Evolutionary conservation across 1,140 invertebrate species (phyloP).

Genomic region (Nilaparvata lugens): DNA sequence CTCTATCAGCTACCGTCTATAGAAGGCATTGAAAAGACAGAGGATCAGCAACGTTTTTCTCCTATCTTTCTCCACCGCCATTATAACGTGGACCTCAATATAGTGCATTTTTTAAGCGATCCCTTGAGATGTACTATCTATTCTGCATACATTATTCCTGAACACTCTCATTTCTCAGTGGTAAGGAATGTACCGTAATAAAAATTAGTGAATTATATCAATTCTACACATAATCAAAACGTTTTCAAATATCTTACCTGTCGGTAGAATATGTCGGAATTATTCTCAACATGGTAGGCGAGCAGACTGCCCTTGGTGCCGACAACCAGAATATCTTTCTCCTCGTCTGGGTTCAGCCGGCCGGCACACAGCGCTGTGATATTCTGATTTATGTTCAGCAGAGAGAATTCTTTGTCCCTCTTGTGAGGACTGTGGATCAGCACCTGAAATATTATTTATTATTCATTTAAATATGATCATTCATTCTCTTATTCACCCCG

Average conservation of each 20-base stretch:
- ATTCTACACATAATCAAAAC: too few relatives aligned
- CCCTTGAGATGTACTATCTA: too few relatives aligned
- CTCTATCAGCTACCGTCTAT: too few relatives aligned
- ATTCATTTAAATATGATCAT: too few relatives aligned
- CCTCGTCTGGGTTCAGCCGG: conserved; percentile 49
- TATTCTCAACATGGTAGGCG: conserved; percentile 86
- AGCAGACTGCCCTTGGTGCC: conserved; percentile 80
- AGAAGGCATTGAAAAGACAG: too few relatives aligned
- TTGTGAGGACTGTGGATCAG: conserved; percentile 69
- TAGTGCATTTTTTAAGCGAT: too few relatives aligned
- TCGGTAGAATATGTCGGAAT: conserved; percentile 85
- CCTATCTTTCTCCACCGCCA: too few relatives aligned
- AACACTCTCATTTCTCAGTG: not conserved
- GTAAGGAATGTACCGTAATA: not conserved
- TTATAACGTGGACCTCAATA: too few relatives aligned
- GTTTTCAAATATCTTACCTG: too few relatives aligned
- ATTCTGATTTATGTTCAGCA: conserved; percentile 73
- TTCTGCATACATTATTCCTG: not conserved
- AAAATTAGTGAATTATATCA: too few relatives aligned
- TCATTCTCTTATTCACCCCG: too few relatives aligned
- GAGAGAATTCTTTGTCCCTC: conserved; percentile 55
- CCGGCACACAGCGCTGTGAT: conserved; percentile 62
- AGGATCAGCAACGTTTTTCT: too few relatives aligned
- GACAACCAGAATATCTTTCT: conserved; percentile 68
- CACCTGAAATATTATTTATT: conserved; percentile 50